Evolutionary conservation across 2,113 vertebrate species (phyloP).

Genomic region (Sialia sialis): DNA sequence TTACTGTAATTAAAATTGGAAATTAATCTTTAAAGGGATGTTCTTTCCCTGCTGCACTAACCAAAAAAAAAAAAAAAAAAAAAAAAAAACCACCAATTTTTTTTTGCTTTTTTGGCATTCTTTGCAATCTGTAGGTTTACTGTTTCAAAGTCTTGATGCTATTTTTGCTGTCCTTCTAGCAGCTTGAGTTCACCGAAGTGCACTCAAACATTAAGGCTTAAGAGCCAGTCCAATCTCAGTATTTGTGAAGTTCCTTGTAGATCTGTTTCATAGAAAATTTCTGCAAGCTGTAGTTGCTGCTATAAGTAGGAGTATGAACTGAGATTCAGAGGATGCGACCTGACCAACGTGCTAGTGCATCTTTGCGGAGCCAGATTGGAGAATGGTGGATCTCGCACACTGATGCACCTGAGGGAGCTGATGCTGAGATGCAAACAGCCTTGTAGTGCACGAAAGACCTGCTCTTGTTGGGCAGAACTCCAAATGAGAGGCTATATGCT

Average conservation of each 20-base stretch:
- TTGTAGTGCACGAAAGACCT: background rate
- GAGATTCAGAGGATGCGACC: rapidly evolving
- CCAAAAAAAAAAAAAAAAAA: too few relatives aligned
- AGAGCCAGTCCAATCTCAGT: background rate
- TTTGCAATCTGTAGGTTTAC: background rate
- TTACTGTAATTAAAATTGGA: background rate
- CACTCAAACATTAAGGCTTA: background rate
- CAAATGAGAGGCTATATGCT: background rate
- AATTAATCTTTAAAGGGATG: background rate
- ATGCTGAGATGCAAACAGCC: background rate
- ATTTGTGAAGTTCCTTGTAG: background rate
- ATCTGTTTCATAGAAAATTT: background rate
- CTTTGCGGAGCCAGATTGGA: background rate
- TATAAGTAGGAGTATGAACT: background rate
- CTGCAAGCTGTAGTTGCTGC: background rate
- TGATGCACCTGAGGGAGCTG: background rate
- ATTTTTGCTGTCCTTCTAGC: background rate
- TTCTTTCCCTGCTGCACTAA: background rate
- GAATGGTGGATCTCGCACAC: background rate
- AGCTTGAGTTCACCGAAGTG: background rate
- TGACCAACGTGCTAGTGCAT: background rate
- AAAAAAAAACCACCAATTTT: background rate
- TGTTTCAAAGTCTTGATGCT: background rate
- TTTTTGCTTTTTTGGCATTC: background rate
- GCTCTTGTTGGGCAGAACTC: background rate